Base-by-base conservation (phyloP, 2,888 invertebrate genomes). In the Thalpophila matura region DNA sequence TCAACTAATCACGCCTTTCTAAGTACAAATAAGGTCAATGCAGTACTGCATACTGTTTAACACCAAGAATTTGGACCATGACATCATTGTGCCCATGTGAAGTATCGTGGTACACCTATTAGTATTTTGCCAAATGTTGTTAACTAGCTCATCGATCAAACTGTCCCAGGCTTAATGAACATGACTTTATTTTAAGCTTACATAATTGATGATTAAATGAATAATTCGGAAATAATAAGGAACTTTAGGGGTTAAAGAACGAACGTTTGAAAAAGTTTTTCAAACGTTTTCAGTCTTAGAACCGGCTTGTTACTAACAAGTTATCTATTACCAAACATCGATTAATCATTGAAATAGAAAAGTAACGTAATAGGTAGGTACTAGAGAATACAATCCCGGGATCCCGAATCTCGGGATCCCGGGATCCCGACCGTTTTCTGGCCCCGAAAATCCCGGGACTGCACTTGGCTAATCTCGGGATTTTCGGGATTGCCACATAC, bases 1-100 rank as follows among this genome's bases (percentile, higher is more conserved):
- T 79, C 66, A 78, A 79, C 80, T 78, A 82, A 71, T 82, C 79
- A 82, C 77, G 82, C 87, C 89, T 90, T 89, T 90, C 90, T 87
- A 89, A 88, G 83, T 81, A 77, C 64, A 43, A 54, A 77, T 68
- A 86, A 89, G 89, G 89, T 87, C 88, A 82, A 68, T 69, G 73
- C 70, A 83, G 77, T 78, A 82, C n/a, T n/a, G 81, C 76, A 77
- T 77, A 78, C 75, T 69, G 74, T 58, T n/a, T 60, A 20, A 65
- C 62, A 66, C 63, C 54, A 64, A 78, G 76, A 78, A 84, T 85
- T 82, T 80, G 74, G 79, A 72, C 79, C 84, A 82, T 77, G 81
- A 81, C 80, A 71, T 78, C 64, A 56, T 65, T 81, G 69, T 43
- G 47, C 5, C 26, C 22, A 56, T 35, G 49, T 65, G 61, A 55